Percentiles rank a stretch among this genome's conserved stretches.
Evolutionary conservation across 2,113 vertebrate genomes (phyloP).

Genomic region (Charadrius vociferus): DNA sequence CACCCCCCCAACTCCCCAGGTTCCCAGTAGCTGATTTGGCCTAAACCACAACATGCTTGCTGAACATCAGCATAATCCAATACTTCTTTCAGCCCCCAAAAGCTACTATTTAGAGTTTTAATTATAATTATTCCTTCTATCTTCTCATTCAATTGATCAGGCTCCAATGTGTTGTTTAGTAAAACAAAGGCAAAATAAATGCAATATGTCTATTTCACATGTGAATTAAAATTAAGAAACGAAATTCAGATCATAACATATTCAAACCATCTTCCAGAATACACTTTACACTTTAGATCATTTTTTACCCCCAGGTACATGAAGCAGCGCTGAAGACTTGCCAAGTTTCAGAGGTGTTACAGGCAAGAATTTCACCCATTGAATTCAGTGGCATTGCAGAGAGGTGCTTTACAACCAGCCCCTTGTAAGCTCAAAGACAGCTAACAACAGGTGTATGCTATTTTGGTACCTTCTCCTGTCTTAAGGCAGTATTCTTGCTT

Average conservation of each 20-base stretch:
- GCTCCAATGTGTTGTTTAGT: background rate
- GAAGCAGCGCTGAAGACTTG: background rate
- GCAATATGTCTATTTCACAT: background rate
- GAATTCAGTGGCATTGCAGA: background rate
- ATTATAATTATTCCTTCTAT: background rate
- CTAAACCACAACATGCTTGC: too few species aligned
- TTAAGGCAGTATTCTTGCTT: background rate
- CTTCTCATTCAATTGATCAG: background rate
- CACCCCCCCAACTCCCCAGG: too few species aligned
- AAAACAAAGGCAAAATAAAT: background rate
- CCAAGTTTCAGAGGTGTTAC: background rate
- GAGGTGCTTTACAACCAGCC: background rate
- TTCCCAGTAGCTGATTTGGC: too few species aligned
- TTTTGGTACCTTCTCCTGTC: background rate
- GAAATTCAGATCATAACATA: conserved; percentile 7
- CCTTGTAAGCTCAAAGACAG: background rate
- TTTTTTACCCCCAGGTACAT: background rate
- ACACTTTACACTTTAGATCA: background rate
- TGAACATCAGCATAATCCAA: background rate
- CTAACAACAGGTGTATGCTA: background rate
- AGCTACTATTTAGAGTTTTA: background rate
- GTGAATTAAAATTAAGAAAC: conserved; percentile 26
- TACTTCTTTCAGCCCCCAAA: background rate
- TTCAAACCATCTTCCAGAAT: conserved; percentile 27
- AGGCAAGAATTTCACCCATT: background rate